Evolutionary conservation across 2,888 invertebrate species (phyloP).

Genomic region (Macaria notata): DNA sequence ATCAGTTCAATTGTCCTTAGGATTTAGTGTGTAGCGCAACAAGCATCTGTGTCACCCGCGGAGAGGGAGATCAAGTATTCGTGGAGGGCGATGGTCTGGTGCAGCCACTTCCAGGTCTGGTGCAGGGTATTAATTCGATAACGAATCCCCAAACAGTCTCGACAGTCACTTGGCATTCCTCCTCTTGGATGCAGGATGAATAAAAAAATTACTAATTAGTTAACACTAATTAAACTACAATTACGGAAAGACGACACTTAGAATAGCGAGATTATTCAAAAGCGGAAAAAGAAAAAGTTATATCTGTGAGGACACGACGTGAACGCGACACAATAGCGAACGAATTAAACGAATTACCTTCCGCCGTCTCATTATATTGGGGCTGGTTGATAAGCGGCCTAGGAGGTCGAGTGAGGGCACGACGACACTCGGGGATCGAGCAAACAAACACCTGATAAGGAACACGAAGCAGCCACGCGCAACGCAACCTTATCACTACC

Average conservation of each 20-base stretch:
- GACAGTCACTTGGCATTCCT: constrained; percentile 86
- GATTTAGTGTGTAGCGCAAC: constrained; percentile 57
- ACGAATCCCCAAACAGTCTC: constrained; percentile 94
- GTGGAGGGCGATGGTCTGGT: constrained; percentile 94
- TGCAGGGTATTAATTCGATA: constrained; percentile 93
- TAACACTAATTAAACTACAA: constrained; percentile 45
- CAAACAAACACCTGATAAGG: constrained; percentile 78
- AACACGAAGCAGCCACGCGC: constrained; percentile 74
- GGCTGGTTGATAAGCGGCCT: constrained; percentile 73
- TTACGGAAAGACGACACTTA: constrained; percentile 31
- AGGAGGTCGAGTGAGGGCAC: constrained; percentile 78
- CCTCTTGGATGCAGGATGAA: constrained; percentile 78
- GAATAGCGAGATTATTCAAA: constrained; percentile 23
- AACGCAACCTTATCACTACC: constrained; percentile 54
- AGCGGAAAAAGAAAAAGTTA: constrained; percentile 15
- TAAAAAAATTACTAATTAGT: constrained; percentile 68
- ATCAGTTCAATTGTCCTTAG: constrained; percentile 51
- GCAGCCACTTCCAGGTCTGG: constrained; percentile 97
- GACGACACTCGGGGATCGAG: constrained; percentile 58
- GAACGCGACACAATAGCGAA: constrained; percentile 57
- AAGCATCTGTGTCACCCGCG: constrained; percentile 86
- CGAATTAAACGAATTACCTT: constrained; percentile 65
- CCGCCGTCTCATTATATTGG: constrained; percentile 73
- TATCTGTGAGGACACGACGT: constrained; percentile 23
- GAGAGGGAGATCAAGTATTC: constrained; percentile 92